Evolutionary conservation across 2,888 invertebrate species (phyloP).

Genomic region (Cistogaster globosa): DNA sequence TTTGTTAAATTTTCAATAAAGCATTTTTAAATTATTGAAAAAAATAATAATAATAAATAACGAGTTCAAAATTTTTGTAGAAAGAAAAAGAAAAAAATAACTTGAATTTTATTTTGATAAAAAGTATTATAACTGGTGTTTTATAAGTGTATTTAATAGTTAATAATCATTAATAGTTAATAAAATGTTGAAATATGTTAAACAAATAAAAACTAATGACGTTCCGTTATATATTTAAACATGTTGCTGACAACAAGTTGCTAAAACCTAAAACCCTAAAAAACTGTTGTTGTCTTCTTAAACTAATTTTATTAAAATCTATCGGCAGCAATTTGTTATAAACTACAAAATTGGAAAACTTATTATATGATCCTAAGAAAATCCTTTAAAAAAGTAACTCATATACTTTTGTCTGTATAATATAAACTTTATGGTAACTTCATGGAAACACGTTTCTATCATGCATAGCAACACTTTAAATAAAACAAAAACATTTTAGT

Average conservation of each 20-base stretch:
- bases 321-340: no score
- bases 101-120: slow-evolving; percentile 50
- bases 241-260: slow-evolving; percentile 35
- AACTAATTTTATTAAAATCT: neutral
- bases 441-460: no score
- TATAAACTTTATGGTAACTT: no score
- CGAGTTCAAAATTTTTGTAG: slow-evolving; percentile 64
- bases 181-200: slow-evolving; percentile 40
- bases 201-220: neutral
- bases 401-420: no score
- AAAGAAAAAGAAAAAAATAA: slow-evolving; percentile 7
- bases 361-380: no score
- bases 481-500: no score
- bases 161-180: slow-evolving; percentile 58
- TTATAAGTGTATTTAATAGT: slow-evolving; percentile 61
- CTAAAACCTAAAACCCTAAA: neutral
- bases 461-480: no score
- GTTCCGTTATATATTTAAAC: neutral
- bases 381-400: no score
- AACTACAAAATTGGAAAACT: no score
- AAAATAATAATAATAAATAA: neutral
- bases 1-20: slow-evolving; percentile 17
- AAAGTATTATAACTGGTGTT: slow-evolving; percentile 42
- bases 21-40: slow-evolving; percentile 29
- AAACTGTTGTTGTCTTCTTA: neutral